Evolutionary conservation across 1,140 invertebrate genomes (phyloP), one percentile per base, ranked within the genome.

Genomic region (Myzus persicae): DNA sequence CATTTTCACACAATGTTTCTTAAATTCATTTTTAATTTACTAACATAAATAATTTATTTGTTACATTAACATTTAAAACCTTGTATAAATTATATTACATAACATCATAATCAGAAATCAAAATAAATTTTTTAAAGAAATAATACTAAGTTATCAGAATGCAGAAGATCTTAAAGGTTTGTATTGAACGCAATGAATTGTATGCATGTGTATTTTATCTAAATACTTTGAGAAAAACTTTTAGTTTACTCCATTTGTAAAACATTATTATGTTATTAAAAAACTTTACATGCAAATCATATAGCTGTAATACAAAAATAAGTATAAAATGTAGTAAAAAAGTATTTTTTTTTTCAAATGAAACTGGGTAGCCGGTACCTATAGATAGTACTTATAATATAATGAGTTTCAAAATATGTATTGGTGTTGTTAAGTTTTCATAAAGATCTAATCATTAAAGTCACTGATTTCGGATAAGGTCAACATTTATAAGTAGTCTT

Each of bases 211-310:
- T 85, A 42, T 40, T 84, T 85, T 42, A 26, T 85, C 40, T 42
- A 31, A 42, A 85, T 85, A 85, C 26, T 85, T 85, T 85, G 9
- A 26, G 40, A 85, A 85, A n/a, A 85, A 85, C 82, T 85, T 85
- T 85, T 42, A 85, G 42, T 85, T 18, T 31, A 85, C 26, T 85
- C 26, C 11, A 85, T 42, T 42, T 44, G 24, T 85, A 42, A 9
- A 85, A 42, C 82, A 42, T 85, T 44, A 85, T 85, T 85, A 85
- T 85, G 26, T 44, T 85, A 85, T 85, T 85, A 85, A 44, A 85
- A 85, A 85, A 85, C 82, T 85, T 85, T 85, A 11, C 9, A 40
- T 42, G 26, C 40, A 44, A 67, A 67, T 67, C 42, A 85, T 44
- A 44, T 42, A 42, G 24, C 26, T 84, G 2, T 89, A 18, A 38